A percentile compares a stretch with the other conserved stretches of the same genome.
phyloP scores from a whole-genome alignment of 2,797 vertebrate genomes.

The Myotis daubentonii region DNA sequence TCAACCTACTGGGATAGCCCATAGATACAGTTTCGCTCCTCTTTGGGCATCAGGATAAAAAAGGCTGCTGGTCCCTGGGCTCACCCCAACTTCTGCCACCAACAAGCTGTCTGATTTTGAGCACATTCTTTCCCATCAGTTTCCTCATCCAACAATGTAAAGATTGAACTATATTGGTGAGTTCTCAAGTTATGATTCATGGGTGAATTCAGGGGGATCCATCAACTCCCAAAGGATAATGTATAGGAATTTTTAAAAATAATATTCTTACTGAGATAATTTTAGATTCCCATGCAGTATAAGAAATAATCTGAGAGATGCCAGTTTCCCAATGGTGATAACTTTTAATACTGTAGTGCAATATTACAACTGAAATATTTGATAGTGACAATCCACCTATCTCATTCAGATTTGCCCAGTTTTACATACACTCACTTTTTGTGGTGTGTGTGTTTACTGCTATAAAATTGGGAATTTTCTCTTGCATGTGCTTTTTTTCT shows the following conservation, averaged over 20 bases:
- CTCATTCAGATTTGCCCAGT: background rate
- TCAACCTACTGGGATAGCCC: background rate
- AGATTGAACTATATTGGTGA: background rate
- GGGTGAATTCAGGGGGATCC: background rate
- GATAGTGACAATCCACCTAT: background rate
- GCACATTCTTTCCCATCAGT: background rate
- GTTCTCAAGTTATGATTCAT: background rate
- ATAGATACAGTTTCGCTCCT: background rate
- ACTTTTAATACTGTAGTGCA: background rate
- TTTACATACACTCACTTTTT: background rate
- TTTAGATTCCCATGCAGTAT: background rate
- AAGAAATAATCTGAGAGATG: slow-evolving; percentile 39
- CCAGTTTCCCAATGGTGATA: background rate
- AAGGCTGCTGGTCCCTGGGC: background rate
- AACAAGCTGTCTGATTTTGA: background rate
- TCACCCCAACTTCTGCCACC: background rate
- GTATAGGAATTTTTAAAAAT: background rate
- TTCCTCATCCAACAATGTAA: background rate
- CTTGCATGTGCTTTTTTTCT: slow-evolving; percentile 4
- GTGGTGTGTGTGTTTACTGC: background rate
- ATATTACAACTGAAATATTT: background rate
- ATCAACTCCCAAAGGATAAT: background rate
- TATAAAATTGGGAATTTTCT: slow-evolving; percentile 15
- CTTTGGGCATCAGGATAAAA: background rate
- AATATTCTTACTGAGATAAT: slow-evolving; percentile 1